Base-by-base conservation (phyloP, 2,797 vertebrate species). In the Channa striata region DNA sequence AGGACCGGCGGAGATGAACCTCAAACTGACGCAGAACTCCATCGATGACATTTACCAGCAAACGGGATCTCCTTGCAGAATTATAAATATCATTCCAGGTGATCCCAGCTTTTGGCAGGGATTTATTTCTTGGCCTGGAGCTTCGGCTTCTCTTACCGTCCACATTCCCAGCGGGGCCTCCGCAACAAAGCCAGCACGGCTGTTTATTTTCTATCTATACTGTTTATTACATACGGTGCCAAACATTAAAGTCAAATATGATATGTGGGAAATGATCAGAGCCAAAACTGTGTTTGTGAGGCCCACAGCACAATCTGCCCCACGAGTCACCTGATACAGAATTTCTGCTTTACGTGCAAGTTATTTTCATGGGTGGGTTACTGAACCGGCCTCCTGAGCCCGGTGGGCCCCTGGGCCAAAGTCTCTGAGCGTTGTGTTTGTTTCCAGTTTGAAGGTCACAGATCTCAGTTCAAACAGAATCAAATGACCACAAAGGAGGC, bases 11-110 rank as follows among this genome's bases (percentile, higher is more conserved):
- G 48, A 79, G 59, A 53, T 23, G 17, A 42, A 78, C 33, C 44
- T 46, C 20, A 60, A 69, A 4, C 21, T 30, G 47, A 43, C 68
- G 71, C 65, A 57, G 72, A 64, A 54, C 48, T 75, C 71, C 53
- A 34, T 59, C 54, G 6, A 39, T 56, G 79, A 81, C 76, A 65
- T 82, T 83, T 72, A 82, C 51, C 74, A 43, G 78, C 76, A 68
- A 65, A 64, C 49, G 53, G 73, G 54, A 44, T 53, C 59, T 70
- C 20, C 25, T 76, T 59, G 65, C 72, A 66, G 68, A 77, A 56
- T 61, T 48, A 81, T 74, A 81, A 82, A 81, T 70, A 52, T 72
- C 25, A 14, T 36, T 36, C 60, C 81, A 82, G 83, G 82, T 86
- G 77, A 82, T 81, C 63, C 14, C 2, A 21, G 74, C 59, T 59